These are phyloP conservation scores for Paraescarpia echinospica DNA, from an alignment of 1,140 invertebrate species.

Conservation along the genomic window DNA sequence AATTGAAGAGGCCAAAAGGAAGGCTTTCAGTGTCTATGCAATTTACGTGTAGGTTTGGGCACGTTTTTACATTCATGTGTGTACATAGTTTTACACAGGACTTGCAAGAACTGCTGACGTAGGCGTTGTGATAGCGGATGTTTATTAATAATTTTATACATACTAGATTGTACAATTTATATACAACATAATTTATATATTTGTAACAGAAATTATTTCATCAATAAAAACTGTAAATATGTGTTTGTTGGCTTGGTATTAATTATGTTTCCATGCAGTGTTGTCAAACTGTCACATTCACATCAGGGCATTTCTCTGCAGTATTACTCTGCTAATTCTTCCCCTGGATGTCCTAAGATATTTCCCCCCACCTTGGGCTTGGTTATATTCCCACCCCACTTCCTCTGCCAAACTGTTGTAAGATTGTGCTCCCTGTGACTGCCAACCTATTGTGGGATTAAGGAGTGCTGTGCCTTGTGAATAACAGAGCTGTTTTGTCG, in stretches of 20 bases:
- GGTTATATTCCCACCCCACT: too few species aligned
- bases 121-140: background rate
- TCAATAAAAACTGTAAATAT: constrained; percentile 7
- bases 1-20: background rate
- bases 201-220: constrained; percentile 2
- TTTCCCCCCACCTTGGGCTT: too few species aligned
- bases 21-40: background rate
- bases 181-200: constrained; percentile 7
- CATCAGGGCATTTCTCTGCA: too few species aligned
- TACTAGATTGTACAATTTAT: constrained; percentile 6
- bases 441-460: too few species aligned
- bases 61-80: background rate
- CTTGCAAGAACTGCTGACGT: background rate
- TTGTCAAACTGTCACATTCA: background rate
- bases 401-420: too few species aligned
- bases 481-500: too few species aligned
- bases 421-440: too few species aligned
- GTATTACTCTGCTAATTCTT: too few species aligned
- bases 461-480: too few species aligned
- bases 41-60: background rate
- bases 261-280: background rate
- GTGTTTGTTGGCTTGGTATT: background rate
- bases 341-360: too few species aligned
- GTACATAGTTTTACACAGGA: background rate
- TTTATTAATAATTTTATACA: background rate